Percentiles rank a stretch among this genome's conserved stretches.
Conservation (phyloP, 2,113 vertebrate genomes). For the Phyllostomus discolor region DNA sequence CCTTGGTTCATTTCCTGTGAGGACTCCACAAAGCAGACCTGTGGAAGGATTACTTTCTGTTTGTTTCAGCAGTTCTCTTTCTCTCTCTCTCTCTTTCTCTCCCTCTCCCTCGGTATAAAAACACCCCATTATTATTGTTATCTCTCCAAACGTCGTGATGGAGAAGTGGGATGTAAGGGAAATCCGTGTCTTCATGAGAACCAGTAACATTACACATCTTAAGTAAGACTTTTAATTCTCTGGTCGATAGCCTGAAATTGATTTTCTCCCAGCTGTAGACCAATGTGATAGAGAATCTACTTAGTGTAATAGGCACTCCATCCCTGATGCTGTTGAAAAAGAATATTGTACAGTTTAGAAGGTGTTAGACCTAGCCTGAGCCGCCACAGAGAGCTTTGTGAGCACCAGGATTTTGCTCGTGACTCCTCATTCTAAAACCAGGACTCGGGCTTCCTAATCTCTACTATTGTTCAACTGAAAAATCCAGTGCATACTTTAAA, state of each 20-base stretch:
- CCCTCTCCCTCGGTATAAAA: background rate
- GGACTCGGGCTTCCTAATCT: background rate
- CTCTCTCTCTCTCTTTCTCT: too few species aligned
- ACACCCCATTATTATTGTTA: background rate
- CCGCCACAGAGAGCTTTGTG: background rate
- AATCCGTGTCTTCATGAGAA: constrained; percentile 42
- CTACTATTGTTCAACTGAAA: background rate
- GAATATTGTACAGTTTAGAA: background rate
- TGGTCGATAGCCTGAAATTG: constrained; percentile 53
- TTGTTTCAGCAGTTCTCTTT: background rate
- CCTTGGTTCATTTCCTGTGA: background rate
- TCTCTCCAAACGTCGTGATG: background rate
- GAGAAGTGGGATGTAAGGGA: background rate
- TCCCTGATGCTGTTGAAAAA: background rate
- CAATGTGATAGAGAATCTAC: constrained; percentile 47
- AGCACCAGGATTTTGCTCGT: background rate
- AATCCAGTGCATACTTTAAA: background rate
- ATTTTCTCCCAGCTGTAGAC: constrained; percentile 47
- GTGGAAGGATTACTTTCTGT: background rate
- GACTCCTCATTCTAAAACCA: background rate
- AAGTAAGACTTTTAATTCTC: constrained; percentile 60
- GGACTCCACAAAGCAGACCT: background rate
- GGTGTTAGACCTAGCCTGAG: background rate
- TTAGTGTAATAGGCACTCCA: constrained; percentile 40
- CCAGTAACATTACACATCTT: constrained; percentile 46